Percentiles rank a stretch among this genome's conserved stretches.
phyloP scores from a whole-genome alignment of 2,113 vertebrate genomes.

The Uria lomvia region DNA sequence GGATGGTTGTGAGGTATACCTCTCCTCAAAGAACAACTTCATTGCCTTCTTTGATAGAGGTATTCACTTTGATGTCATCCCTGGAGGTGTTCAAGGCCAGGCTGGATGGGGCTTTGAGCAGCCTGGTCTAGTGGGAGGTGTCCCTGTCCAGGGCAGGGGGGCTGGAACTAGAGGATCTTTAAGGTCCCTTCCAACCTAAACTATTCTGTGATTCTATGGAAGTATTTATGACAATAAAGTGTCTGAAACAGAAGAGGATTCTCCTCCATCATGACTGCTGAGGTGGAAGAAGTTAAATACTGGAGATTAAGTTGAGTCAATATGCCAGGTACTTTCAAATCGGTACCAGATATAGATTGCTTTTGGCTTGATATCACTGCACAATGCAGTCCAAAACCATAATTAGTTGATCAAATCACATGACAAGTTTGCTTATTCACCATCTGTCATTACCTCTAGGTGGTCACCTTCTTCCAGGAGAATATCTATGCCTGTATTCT shows the following conservation, averaged over 20 bases:
- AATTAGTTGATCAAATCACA: constrained; percentile 19
- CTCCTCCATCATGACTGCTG: not conserved
- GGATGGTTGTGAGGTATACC: not conserved
- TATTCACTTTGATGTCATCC: not conserved
- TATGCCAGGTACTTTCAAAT: not conserved
- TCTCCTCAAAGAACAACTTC: not conserved
- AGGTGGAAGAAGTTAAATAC: not conserved
- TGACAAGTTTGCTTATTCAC: constrained; percentile 27
- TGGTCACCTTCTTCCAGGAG: constrained; percentile 22
- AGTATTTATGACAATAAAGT: not conserved
- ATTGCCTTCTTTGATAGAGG: rapidly evolving
- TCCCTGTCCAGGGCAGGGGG: not conserved
- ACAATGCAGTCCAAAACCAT: not conserved
- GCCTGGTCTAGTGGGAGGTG: not conserved
- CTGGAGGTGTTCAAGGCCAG: not conserved
- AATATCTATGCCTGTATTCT: not conserved
- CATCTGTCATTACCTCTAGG: constrained; percentile 37
- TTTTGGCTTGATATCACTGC: not conserved
- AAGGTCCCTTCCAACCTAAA: not conserved
- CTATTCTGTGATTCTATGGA: not conserved
- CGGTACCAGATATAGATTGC: not conserved
- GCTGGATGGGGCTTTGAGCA: not conserved
- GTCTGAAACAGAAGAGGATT: not conserved
- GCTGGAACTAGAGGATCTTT: not conserved
- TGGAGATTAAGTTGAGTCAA: not conserved